Percentiles rank a stretch among this genome's conserved stretches.
Conservation (phyloP, 2,113 vertebrate species). For the Chrysochloris asiatica region DNA sequence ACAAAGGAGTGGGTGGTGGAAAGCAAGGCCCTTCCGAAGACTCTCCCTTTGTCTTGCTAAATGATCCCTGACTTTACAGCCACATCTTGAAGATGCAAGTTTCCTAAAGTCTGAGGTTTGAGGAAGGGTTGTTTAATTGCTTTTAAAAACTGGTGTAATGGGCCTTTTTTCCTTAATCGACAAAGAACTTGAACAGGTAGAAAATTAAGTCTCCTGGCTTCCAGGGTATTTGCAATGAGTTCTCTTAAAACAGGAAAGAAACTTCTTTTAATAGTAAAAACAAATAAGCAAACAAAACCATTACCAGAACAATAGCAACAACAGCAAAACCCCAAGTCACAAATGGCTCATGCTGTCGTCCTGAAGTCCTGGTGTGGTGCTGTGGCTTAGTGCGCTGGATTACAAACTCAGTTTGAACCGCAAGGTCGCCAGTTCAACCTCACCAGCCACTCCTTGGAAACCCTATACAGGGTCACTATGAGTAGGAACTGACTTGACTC, state of each 20-base stretch:
- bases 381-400: too few relatives aligned
- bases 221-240: background rate
- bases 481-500: too few relatives aligned
- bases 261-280: background rate
- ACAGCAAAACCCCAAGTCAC: background rate
- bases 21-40: background rate
- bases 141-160: background rate
- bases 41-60: background rate
- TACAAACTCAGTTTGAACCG: too few relatives aligned
- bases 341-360: background rate
- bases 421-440: too few relatives aligned
- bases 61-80: background rate
- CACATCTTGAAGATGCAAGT: background rate
- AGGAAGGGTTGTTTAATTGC: background rate
- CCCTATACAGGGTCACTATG: too few relatives aligned
- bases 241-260: slow-evolving; percentile 15
- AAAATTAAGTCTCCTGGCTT: background rate
- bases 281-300: background rate
- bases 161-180: background rate
- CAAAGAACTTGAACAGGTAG: background rate
- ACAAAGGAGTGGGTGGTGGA: background rate
- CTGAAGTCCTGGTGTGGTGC: too few relatives aligned
- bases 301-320: background rate
- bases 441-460: too few relatives aligned
- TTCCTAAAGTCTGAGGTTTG: background rate